Conservation (phyloP, 2,888 invertebrate genomes). For the Stomorhina lunata region DNA sequence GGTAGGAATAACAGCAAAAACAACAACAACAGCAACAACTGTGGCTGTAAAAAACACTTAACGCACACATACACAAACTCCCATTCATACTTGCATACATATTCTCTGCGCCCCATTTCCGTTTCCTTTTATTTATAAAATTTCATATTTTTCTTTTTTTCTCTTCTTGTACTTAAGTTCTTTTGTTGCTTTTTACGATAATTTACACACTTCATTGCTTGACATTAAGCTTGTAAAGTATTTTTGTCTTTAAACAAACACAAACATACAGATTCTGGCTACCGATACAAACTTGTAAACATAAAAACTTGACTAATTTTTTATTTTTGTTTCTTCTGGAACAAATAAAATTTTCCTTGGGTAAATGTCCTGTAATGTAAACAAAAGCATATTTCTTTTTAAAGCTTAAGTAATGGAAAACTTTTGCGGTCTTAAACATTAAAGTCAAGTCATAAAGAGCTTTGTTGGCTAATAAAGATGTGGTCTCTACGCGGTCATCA, state of each 20-base stretch:
- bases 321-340: not conserved
- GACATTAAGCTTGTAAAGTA: constrained; percentile 12
- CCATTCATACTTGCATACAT: no score
- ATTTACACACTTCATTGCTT: constrained; percentile 45
- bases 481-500: not conserved
- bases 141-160: not conserved
- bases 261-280: not conserved
- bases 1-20: no score
- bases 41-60: not conserved
- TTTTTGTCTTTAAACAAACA: not conserved
- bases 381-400: not conserved
- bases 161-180: not conserved
- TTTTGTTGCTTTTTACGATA: constrained; percentile 9
- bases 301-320: not conserved
- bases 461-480: constrained; percentile 45
- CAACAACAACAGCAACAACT: not conserved
- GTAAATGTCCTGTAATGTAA: constrained; percentile 6
- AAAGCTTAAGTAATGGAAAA: not conserved
- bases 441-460: constrained; percentile 38
- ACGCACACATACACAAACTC: no score
- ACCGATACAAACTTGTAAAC: not conserved
- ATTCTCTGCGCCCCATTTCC: constrained; percentile 3
- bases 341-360: not conserved
- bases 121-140: constrained; percentile 31
- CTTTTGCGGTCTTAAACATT: constrained; percentile 14